These are phyloP conservation scores for Drosophila maculinotata DNA, from an alignment of 2,888 invertebrate species.

Conservation along the genomic window DNA sequence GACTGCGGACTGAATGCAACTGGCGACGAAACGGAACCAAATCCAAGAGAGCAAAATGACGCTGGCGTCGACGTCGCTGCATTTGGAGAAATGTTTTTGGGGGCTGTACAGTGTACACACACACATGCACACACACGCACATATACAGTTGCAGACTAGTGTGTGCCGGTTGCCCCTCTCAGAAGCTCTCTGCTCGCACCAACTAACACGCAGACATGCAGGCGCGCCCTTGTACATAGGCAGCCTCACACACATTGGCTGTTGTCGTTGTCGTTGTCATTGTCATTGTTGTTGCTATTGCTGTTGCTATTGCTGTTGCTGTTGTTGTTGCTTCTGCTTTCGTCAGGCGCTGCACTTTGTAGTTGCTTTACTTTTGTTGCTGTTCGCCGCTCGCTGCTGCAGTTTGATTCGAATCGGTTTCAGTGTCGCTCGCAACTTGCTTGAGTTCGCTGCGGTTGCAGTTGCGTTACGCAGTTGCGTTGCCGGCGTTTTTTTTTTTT, in stretches of 20 bases:
- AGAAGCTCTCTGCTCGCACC: constrained; percentile 17
- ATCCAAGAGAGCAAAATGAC: constrained; percentile 52
- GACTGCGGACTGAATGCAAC: constrained; percentile 58
- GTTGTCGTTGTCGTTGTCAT: constrained; percentile 38
- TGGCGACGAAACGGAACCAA: constrained; percentile 67
- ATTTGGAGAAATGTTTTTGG: constrained; percentile 80
- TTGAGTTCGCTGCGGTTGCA: constrained; percentile 57
- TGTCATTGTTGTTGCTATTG: constrained; percentile 17
- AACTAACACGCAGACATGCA: constrained; percentile 48
- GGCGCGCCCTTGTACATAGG: constrained; percentile 70
- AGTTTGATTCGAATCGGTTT: constrained; percentile 20
- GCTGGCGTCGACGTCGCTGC: constrained; percentile 57
- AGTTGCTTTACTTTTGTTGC: constrained; percentile 49
- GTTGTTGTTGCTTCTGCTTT: constrained; percentile 34
- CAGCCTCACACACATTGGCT: constrained; percentile 80
- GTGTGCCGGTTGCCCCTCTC: constrained; percentile 46
- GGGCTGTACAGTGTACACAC: constrained; percentile 62
- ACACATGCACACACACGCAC: constrained; percentile 8
- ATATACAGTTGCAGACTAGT: constrained; percentile 4
- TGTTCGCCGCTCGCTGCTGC: constrained; percentile 39
- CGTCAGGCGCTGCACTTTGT: constrained; percentile 58
- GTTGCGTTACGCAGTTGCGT: constrained; percentile 52
- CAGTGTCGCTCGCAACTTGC: constrained; percentile 62
- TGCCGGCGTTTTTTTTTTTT: constrained; percentile 25
- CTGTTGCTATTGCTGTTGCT: constrained; percentile 33